phyloP scores from a whole-genome alignment of 2,113 vertebrate species.

The Psephotus haematonotus region DNA sequence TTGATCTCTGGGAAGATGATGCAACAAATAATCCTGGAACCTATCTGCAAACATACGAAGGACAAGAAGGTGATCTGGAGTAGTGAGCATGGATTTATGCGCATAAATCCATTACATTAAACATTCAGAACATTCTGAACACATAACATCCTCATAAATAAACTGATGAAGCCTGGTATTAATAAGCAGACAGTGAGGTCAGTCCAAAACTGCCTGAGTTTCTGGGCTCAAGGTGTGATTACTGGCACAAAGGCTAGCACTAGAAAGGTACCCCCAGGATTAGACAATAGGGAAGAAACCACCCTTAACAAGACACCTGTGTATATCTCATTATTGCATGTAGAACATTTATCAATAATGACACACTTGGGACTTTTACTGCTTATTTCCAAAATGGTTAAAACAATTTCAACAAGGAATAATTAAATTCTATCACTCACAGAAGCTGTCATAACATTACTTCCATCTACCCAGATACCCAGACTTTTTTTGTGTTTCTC shows the following conservation, averaged over 20 bases:
- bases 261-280: neutral
- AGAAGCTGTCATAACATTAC: neutral
- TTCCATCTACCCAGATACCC: neutral
- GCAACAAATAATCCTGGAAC: neutral
- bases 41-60: neutral
- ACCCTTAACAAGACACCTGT: neutral
- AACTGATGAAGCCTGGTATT: neutral
- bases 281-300: neutral
- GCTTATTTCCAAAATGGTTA: neutral
- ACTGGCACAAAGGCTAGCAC: neutral
- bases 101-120: neutral
- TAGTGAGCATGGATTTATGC: neutral
- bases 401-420: neutral
- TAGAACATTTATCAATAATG: neutral
- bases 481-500: neutral
- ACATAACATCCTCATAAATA: neutral
- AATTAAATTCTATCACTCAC: neutral
- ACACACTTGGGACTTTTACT: neutral
- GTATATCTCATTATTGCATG: neutral
- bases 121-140: neutral
- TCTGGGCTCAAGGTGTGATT: neutral
- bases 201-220: neutral
- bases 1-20: neutral
- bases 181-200: neutral
- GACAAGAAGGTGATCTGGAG: neutral